A percentile compares a stretch with the other conserved stretches of the same genome.
phyloP scores from a whole-genome alignment of 2,888 invertebrate genomes.

The Polymixis lichenea region DNA sequence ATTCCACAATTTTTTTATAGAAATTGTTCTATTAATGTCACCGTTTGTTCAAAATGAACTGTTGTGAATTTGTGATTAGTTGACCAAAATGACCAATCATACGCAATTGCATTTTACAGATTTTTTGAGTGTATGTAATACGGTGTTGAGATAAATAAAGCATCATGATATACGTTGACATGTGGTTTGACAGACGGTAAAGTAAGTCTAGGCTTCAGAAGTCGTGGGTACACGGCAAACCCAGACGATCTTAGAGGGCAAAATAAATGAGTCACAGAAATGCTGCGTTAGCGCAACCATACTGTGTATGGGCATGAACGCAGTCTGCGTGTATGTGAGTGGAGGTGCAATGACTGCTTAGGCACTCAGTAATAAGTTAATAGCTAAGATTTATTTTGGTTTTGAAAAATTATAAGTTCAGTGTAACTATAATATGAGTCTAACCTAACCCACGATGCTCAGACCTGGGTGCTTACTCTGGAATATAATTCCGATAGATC shows the following conservation, averaged over 20 bases:
- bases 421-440: too few species aligned
- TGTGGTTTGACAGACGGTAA: not conserved
- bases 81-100: not conserved
- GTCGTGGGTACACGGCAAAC: not conserved
- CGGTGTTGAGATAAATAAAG: not conserved
- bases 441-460: too few species aligned
- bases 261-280: slow-evolving; percentile 19
- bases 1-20: too few species aligned
- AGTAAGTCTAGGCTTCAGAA: not conserved
- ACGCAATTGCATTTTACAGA: not conserved
- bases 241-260: not conserved
- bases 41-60: not conserved
- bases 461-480: too few species aligned
- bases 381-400: not conserved
- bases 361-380: not conserved
- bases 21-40: too few species aligned
- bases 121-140: too few species aligned
- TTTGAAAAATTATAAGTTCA: not conserved
- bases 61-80: not conserved
- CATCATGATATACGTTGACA: not conserved
- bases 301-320: slow-evolving; percentile 20
- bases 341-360: slow-evolving; percentile 35
- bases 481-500: too few species aligned
- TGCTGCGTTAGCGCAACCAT: not conserved
- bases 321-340: slow-evolving; percentile 10